These are phyloP conservation scores for Petrocephalus microphthalmus DNA, from an alignment of 2,113 vertebrate species.

Conservation along the genomic window DNA sequence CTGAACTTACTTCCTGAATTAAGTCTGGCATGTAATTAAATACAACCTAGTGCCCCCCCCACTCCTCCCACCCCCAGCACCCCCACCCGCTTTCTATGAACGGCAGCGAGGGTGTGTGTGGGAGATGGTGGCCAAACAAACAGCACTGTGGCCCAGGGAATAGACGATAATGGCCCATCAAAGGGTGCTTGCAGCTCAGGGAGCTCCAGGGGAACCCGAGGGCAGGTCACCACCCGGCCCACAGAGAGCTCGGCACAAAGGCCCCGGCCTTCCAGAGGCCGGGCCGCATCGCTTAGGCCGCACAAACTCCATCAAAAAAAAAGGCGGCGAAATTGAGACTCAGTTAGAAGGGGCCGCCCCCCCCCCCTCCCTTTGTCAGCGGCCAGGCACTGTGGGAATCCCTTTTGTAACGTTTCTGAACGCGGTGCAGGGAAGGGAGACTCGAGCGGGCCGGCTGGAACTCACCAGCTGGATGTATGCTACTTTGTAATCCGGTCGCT, in stretches of 20 bases:
- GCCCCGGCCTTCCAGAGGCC: background rate
- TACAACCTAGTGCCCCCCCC: constrained; percentile 33
- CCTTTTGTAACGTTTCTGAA: background rate
- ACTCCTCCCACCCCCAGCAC: constrained; percentile 21
- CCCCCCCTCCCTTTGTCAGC: constrained; percentile 7
- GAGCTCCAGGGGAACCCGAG: constrained; percentile 24
- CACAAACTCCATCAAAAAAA: background rate
- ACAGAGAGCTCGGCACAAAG: constrained; percentile 26
- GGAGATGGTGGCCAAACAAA: constrained; percentile 32
- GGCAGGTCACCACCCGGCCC: background rate
- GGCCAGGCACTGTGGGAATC: constrained; percentile 1
- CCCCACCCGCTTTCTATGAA: constrained; percentile 38
- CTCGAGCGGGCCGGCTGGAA: constrained; percentile 8
- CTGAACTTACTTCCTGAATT: constrained; percentile 44
- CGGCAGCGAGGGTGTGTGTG: constrained; percentile 26
- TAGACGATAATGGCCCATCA: constrained; percentile 37
- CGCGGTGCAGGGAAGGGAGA: background rate
- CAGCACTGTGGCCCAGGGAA: constrained; percentile 21
- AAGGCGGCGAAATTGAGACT: constrained; percentile 2
- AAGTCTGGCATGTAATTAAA: constrained; percentile 51
- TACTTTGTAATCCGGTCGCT: constrained; percentile 88
- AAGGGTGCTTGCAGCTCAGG: constrained; percentile 33
- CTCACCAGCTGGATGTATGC: constrained; percentile 97
- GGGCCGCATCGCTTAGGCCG: constrained; percentile 28
- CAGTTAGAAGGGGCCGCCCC: background rate